Base-by-base conservation (phyloP, 1,140 invertebrate genomes). In the Frieseomelitta varia region DNA sequence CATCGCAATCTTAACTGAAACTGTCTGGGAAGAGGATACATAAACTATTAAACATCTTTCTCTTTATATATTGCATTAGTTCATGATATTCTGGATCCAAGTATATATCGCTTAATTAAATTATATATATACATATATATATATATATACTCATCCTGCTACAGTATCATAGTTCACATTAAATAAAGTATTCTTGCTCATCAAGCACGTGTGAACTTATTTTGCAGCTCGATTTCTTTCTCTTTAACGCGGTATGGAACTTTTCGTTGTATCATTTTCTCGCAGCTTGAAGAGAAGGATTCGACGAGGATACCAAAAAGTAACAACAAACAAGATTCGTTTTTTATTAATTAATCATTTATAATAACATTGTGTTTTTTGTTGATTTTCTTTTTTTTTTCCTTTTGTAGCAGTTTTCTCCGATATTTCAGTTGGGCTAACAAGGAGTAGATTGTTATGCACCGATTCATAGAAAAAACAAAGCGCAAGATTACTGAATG, bases 1-100 rank as follows among this genome's bases (percentile, higher is more conserved):
- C 92, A 95, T 97, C 58, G 97, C 97, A 6, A 96, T 97, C 87
- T 95, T 97, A 67, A 96, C 97, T 8, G 97, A 97, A 93, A 97
- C 97, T 1, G 96, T 97, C 73, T 97, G 97, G 97, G 95, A 96
- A 83, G 95, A 93, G 80, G 93, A 94, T 73, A 90, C 92, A 58
- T 94, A 93, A 84, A 90, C 53, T 58, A 58, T 61, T 24, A 53
- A 69, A 69, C 75, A 39, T 39, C 39, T 47, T n/a, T 30, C 73
- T 53, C 39, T 73, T 34, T 53, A 24, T 47, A 72, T 24, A 72
- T 68, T 61, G 19, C 21, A 14, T 55, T 88, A 88, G 83, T 82
- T 53, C 24, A 63, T 47, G 63, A 79, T 88, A 88, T 19, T 79
- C 39, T 55, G 67, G 67, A 75, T 63, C 14, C 78, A 79, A 67